Evolutionary conservation across 2,888 invertebrate species (phyloP).

Genomic region (Leptinotarsa tumamoca): DNA sequence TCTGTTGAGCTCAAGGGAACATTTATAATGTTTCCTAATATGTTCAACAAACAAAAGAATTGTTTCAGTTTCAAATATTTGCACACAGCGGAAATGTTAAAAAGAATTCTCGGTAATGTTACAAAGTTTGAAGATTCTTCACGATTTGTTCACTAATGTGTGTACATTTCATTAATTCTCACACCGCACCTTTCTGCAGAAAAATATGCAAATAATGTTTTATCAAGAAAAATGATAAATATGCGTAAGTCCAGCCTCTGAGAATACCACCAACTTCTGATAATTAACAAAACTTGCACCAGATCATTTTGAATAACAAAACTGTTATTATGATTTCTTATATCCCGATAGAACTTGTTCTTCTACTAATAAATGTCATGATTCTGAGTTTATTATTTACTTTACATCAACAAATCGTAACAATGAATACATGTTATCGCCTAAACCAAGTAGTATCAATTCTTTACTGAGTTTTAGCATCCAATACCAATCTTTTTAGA

Average conservation of each 20-base stretch:
- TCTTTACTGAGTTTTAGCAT: too few relatives aligned
- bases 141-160: slow-evolving; percentile 22
- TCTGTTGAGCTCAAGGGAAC: not conserved
- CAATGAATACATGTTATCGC: too few relatives aligned
- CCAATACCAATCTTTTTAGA: too few relatives aligned
- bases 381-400: too few relatives aligned
- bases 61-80: slow-evolving; percentile 30
- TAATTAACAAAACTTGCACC: too few relatives aligned
- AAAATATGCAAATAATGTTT: slow-evolving; percentile 6
- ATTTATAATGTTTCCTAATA: slow-evolving; percentile 12
- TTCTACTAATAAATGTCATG: too few relatives aligned
- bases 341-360: too few relatives aligned
- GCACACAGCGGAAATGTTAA: slow-evolving; percentile 28
- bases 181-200: not conserved
- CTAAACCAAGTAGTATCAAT: too few relatives aligned
- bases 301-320: too few relatives aligned
- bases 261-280: too few relatives aligned
- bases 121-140: slow-evolving; percentile 22
- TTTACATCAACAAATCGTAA: too few relatives aligned
- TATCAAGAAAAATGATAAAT: not conserved
- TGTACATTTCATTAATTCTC: not conserved
- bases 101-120: slow-evolving; percentile 4
- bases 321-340: too few relatives aligned
- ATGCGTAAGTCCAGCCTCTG: not conserved
- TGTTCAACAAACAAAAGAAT: slow-evolving; percentile 27